Evolutionary conservation across 2,888 invertebrate species (phyloP).

Genomic region (Synergus umbraculus): DNA sequence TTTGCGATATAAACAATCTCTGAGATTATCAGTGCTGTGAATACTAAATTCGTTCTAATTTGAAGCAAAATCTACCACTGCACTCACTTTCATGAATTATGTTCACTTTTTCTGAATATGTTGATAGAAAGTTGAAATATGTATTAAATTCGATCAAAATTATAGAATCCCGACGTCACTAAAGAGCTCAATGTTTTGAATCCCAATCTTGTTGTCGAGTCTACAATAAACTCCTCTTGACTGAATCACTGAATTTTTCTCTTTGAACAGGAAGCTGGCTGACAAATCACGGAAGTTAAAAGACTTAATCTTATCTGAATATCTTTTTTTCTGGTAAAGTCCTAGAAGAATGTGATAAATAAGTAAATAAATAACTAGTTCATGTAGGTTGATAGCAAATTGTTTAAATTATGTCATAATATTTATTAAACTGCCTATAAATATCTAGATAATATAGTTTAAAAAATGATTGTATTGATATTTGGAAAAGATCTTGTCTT

Average conservation of each 20-base stretch:
- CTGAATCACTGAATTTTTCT: slow-evolving; percentile 7
- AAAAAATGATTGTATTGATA: background rate
- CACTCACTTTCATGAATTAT: background rate
- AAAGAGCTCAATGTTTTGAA: no score
- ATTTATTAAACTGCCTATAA: no score
- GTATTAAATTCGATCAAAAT: background rate
- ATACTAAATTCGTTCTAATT: background rate
- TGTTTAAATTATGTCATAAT: no score
- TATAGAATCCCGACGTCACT: background rate
- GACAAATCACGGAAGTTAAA: background rate
- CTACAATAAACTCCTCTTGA: background rate
- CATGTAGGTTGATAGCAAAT: no score
- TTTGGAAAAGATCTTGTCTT: no score
- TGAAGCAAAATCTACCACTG: background rate
- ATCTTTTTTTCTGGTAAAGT: background rate
- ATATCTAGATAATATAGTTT: no score
- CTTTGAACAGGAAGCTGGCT: background rate
- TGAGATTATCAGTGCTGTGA: background rate
- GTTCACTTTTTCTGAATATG: background rate
- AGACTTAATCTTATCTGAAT: background rate
- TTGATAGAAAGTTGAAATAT: background rate
- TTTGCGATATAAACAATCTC: background rate
- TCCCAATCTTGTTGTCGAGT: background rate
- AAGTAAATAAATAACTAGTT: no score
- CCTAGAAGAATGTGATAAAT: no score